Base-by-base conservation (phyloP, 2,113 vertebrate species). In the Alouatta palliata region DNA sequence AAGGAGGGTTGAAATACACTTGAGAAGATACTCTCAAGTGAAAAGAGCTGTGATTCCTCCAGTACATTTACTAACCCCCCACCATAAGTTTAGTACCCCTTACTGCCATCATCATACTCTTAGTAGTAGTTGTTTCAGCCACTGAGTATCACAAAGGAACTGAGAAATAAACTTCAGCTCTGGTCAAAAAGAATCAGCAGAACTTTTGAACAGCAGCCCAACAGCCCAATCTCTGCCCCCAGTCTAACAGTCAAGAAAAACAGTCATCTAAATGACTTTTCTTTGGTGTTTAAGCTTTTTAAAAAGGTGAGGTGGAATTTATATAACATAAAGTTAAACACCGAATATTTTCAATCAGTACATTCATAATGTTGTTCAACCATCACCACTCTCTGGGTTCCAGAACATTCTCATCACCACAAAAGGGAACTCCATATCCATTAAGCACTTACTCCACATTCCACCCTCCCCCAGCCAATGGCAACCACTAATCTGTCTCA, bases 271-370 rank as follows among this genome's bases (percentile, higher is more conserved):
- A 84, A 68, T 32, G 77, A 85, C 77, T 85, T 84, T 79, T 79
- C 5, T 87, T 92, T 23, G 30, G 35, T 75, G 64, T 88, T 80
- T 88, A 25, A 76, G n/a, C 47, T 87, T 82, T 17, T 76, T 95
- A 88, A 97, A 87, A 89, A 45, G 56, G 4, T 40, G 13, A 71
- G 35, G 9, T 68, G 14, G 23, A 94, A 83, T 45, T 58, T 8
- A 81, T 3, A 10, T 37, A 91, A 81, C 45, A 73, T 83, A 94
- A 93, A 95, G 70, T 64, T 70, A 88, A 85, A 27, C 17, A 96
- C 43, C 94, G 32, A 92, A 87, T 32, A 49, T 84, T 47, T 93
- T 27, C 37, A 64, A 35, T 64, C 25, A 45, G 30, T 85, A 68
- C 12, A 93, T 23, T 61, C 20, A 87, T 49, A 47, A 58, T 81